Percentiles rank a stretch among this genome's conserved stretches.
phyloP scores from a whole-genome alignment of 2,888 invertebrate genomes.

The Eilema griseolum region DNA sequence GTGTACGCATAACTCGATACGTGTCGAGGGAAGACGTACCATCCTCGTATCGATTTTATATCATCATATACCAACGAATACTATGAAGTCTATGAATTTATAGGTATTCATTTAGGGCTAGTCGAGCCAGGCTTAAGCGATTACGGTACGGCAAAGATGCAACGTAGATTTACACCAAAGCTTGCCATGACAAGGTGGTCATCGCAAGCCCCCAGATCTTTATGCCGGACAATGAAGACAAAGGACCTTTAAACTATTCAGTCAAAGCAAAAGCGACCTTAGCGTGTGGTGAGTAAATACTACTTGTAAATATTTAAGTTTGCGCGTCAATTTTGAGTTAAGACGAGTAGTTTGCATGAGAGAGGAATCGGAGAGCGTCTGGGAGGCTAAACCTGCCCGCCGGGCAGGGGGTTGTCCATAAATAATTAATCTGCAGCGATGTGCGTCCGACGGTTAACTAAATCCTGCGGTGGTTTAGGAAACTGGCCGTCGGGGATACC shows the following conservation, averaged over 20 bases:
- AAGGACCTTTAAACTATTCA: constrained; percentile 84
- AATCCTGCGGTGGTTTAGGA: constrained; percentile 76
- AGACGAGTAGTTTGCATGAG: constrained; percentile 85
- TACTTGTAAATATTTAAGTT: constrained; percentile 82
- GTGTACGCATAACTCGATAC: constrained; percentile 78
- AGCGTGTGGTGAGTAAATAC: constrained; percentile 69
- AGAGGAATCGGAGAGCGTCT: constrained; percentile 82
- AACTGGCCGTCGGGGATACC: constrained; percentile 62
- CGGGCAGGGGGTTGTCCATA: constrained; percentile 77
- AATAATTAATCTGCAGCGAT: constrained; percentile 85
- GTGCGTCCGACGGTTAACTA: constrained; percentile 78
- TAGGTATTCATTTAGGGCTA: constrained; percentile 79
- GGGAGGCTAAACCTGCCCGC: constrained; percentile 80
- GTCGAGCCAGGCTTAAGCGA: constrained; percentile 77
- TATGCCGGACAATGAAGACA: constrained; percentile 82
- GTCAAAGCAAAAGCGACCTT: constrained; percentile 79
- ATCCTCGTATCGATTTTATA: constrained; percentile 50
- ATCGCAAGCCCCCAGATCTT: constrained; percentile 83
- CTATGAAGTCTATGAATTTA: constrained; percentile 63
- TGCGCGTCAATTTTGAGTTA: constrained; percentile 79
- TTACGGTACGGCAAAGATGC: constrained; percentile 82
- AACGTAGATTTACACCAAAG: constrained; percentile 84
- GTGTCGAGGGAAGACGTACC: constrained; percentile 54
- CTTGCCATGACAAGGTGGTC: constrained; percentile 86
- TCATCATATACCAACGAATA: constrained; percentile 38